phyloP scores from a whole-genome alignment of 2,113 vertebrate species.

The Plecturocebus donacophilus region DNA sequence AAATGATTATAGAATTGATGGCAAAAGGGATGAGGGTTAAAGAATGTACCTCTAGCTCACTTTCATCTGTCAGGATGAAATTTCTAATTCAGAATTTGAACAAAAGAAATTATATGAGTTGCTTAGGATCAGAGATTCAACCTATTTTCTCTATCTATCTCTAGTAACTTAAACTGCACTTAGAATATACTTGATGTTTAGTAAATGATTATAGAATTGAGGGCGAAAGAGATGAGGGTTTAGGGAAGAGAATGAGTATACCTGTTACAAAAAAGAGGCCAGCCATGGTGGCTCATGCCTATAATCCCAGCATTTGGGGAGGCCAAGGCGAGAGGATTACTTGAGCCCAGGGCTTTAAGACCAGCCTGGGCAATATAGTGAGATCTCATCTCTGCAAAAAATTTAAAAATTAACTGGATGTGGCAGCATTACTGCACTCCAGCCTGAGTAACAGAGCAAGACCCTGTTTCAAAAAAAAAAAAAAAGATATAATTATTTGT shows the following conservation, averaged over 20 bases:
- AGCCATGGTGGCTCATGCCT: no score
- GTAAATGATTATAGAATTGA: conserved; percentile 19
- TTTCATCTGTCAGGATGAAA: no score
- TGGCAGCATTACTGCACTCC: no score
- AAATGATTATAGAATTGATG: conserved; percentile 10
- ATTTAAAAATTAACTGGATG: no score
- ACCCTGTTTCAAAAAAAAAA: no score
- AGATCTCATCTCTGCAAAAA: no score
- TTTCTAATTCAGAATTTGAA: background rate
- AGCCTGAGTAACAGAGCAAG: no score
- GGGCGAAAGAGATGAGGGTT: background rate
- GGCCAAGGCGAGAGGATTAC: no score
- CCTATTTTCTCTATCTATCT: background rate
- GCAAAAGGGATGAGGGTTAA: background rate
- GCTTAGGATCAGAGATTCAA: background rate
- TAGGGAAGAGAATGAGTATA: background rate
- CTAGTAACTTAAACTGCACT: conserved; percentile 1
- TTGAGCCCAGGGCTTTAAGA: no score
- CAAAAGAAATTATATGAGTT: background rate
- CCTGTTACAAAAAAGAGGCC: background rate
- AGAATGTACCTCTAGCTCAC: no score
- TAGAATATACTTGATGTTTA: background rate
- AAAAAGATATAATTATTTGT: background rate
- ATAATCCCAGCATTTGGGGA: no score
- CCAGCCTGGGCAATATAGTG: no score